Evolutionary conservation across 2,888 invertebrate species (phyloP).

Genomic region (Diadegma fenestrale): DNA sequence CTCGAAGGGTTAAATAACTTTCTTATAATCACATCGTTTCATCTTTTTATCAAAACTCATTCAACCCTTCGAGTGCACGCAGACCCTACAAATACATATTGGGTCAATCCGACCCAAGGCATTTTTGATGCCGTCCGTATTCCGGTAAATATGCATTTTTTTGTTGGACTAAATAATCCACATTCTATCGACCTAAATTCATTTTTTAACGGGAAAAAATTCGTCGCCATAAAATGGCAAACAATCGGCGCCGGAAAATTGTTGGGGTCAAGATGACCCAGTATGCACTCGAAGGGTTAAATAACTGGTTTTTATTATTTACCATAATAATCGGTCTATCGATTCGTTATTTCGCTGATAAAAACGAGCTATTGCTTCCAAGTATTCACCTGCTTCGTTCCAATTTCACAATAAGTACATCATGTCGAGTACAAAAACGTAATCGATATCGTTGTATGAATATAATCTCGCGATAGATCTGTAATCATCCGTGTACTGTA

Average conservation of each 20-base stretch:
- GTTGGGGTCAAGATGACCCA: no score
- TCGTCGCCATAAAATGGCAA: no score
- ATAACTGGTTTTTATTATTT: not conserved
- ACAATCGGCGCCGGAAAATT: no score
- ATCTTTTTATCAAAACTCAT: not conserved
- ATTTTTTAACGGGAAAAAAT: no score
- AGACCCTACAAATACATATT: no score
- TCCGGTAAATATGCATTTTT: no score
- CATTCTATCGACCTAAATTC: no score
- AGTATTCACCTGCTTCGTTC: not conserved
- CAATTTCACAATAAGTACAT: slow-evolving; percentile 27
- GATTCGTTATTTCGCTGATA: not conserved
- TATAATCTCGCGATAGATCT: slow-evolving; percentile 5
- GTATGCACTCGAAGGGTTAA: not conserved
- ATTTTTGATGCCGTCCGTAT: no score
- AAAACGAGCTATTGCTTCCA: not conserved
- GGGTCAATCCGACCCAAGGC: no score
- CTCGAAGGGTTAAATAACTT: not conserved
- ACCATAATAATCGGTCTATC: not conserved
- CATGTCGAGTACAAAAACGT: slow-evolving; percentile 12
- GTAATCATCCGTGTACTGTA: slow-evolving; percentile 38
- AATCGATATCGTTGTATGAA: slow-evolving; percentile 36
- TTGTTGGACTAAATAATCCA: no score
- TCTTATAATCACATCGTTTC: not conserved
- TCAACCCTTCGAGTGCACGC: no score